Evolutionary conservation across 2,797 vertebrate genomes (phyloP), one percentile per base, ranked within the genome.

Genomic region (Mus caroli): DNA sequence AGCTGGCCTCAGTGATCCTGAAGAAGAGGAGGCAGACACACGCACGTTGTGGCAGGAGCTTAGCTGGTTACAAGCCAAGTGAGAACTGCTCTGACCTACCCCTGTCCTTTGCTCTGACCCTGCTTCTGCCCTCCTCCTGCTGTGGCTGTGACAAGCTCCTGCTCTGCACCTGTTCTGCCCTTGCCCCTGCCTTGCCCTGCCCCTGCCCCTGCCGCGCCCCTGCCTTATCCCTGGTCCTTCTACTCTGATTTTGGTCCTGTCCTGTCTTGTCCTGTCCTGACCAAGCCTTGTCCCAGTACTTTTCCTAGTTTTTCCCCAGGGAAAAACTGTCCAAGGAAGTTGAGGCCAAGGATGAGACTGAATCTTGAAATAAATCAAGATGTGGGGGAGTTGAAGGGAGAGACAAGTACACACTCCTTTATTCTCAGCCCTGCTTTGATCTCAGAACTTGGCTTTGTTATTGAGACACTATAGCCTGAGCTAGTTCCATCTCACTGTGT

Each of bases 41-140:
- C 58, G 77, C 94, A 67, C 1, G 71, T 88, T 94, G 62, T 12
- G 28, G 11, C 79, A 84, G 79, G 90, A 97, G 9, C 87, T 95
- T 88, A 34, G 37, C 64, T 85, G 79, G 17, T 92, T 93, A 5
- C 96, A 80, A 96, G 90, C 95, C 43, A 94, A 67, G 92, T 78
- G 85, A 0, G 7, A 34, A 17, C 0, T 26, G 28, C 40, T 11
- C 64, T 31, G 4, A 34, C 31, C 76, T 77, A 40, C 5, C 40
- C 26, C 28, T 31, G 46, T 37, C 43, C 40, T 19, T 19, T 73
- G 37, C 37, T 34, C 8, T 52, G 15, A 17, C 43, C 78, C 50
- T 34, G 77, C 50, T 6, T 22, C 54, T 37, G 52, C 34, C 52
- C 22, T 58, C 13, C n/a, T 8, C 79, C 79, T 43, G n/a, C 56